Evolutionary conservation across 2,888 invertebrate species (phyloP), one percentile per base, ranked within the genome.

Genomic region (Rhogogaster chlorosoma): DNA sequence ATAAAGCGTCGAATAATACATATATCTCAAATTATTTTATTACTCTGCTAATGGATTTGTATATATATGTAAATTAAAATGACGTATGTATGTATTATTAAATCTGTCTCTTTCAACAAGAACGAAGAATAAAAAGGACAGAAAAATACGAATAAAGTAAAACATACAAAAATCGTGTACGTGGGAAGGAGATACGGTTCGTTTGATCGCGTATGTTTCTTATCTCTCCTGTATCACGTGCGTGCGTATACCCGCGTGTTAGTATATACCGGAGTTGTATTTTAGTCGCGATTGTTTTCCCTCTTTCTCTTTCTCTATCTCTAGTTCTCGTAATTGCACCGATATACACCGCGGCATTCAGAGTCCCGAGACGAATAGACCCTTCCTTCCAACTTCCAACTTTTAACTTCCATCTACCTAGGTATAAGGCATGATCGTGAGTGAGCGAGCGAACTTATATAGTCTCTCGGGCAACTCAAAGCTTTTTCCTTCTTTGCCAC

Each of bases 151-250:
- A 38, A 42, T 42, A 45, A 45, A 45, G 75, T n/a, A 22, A 75
- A 36, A 36, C 3, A 36, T 61, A 61, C 9, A 61, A 61, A 61
- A 26, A 61, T 61, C 26, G 10, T 32, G 36, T 38, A 32, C n/a
- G 32, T 36, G 70, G n/a, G n/a, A 71, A 61, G 78, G 78, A 78
- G 78, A 78, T 53, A 78, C 78, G 78, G 53, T 78, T 57, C 78
- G 78, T 78, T 78, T 78, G n/a, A 45, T 75, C 75, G 61, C 2
- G 15, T 12, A 45, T 15, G 75, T 49, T 75, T 75, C 22, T 75
- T 45, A 45, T 75, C 75, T 75, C 2, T 71, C 26, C 15, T 26
- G 26, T 45, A 45, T 26, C 4, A 73, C 18, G 5, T 22, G 38
- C 42, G 22, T 45, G 15, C 26, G 45, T 45, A 22, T 38, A 36